A percentile compares a stretch with the other conserved stretches of the same genome.
These are phyloP conservation scores for Hyposmocoma kahamanoa DNA, from an alignment of 1,140 invertebrate species.

Conservation along the genomic window DNA sequence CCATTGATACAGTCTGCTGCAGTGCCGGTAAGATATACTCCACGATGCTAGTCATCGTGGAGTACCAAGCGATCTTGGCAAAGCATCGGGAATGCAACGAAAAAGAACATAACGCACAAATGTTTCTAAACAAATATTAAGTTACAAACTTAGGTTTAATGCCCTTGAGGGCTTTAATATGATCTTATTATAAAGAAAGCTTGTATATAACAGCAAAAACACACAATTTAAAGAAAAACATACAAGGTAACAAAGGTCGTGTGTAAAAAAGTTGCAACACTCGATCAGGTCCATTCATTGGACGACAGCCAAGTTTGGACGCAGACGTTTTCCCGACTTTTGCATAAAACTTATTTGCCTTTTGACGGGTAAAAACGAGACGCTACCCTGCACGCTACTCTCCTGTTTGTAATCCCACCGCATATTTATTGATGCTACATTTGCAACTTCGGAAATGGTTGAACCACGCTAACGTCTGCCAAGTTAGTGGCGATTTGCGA, in stretches of 20 bases:
- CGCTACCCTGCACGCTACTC: conserved; percentile 9
- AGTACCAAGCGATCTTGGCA: too few species aligned
- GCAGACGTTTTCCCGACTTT: conserved; percentile 34
- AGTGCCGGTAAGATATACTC: too few species aligned
- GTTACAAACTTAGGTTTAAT: too few species aligned
- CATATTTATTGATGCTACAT: conserved; percentile 41
- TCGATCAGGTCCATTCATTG: conserved; percentile 24
- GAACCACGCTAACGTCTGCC: conserved; percentile 35
- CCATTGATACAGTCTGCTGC: too few species aligned
- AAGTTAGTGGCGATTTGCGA: conserved; percentile 31
- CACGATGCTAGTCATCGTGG: too few species aligned
- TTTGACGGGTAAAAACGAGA: conserved; percentile 34
- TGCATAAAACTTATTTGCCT: conserved; percentile 31
- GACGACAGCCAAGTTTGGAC: conserved; percentile 18
- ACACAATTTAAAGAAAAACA: too few species aligned
- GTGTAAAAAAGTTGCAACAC: conserved; percentile 2
- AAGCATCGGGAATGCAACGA: too few species aligned
- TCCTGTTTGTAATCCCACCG: conserved; percentile 27
- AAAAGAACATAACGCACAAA: too few species aligned
- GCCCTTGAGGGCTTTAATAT: too few species aligned
- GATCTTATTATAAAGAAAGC: too few species aligned
- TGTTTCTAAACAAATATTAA: too few species aligned
- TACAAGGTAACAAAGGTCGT: conserved; percentile 1
- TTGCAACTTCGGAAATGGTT: conserved; percentile 28
- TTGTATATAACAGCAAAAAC: too few species aligned